A percentile compares a stretch with the other conserved stretches of the same genome.
These are phyloP conservation scores for Orius insidiosus DNA, from an alignment of 1,140 invertebrate species.

Conservation along the genomic window DNA sequence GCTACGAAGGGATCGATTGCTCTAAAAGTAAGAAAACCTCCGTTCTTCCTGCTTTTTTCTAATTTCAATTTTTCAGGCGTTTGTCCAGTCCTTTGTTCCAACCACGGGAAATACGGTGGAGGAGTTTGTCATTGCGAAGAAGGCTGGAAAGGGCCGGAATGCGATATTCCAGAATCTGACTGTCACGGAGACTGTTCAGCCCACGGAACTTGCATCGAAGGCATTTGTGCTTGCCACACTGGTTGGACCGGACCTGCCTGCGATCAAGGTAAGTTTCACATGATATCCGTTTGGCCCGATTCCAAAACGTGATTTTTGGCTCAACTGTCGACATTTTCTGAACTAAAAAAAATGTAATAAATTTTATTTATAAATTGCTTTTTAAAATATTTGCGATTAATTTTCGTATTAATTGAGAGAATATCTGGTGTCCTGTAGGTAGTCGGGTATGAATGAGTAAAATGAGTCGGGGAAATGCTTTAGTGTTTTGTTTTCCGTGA, in stretches of 20 bases:
- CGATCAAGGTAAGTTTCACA: constrained; percentile 67
- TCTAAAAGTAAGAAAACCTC: constrained; percentile 60
- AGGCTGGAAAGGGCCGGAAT: constrained; percentile 92
- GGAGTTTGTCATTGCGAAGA: constrained; percentile 91
- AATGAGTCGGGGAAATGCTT: too few species aligned
- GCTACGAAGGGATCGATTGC: constrained; percentile 79
- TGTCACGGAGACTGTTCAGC: constrained; percentile 85
- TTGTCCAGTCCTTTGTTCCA: constrained; percentile 94
- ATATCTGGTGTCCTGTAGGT: too few species aligned
- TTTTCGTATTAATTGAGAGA: too few species aligned
- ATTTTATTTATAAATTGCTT: too few species aligned
- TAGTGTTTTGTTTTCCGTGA: too few species aligned
- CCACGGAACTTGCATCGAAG: constrained; percentile 74
- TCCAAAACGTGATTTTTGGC: too few species aligned
- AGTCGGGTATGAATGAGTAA: too few species aligned
- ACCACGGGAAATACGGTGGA: constrained; percentile 86
- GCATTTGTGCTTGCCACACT: constrained; percentile 72
- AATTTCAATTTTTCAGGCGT: constrained; percentile 44
- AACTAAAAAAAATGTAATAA: too few species aligned
- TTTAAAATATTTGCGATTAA: too few species aligned
- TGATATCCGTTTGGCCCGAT: too few species aligned
- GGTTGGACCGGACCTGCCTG: constrained; percentile 80
- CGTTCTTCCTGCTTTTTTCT: background rate
- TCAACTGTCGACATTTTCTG: too few species aligned
- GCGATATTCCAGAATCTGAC: constrained; percentile 77